A percentile compares a stretch with the other conserved stretches of the same genome.
Conservation (phyloP, 2,113 vertebrate genomes). For the Pedetes capensis region DNA sequence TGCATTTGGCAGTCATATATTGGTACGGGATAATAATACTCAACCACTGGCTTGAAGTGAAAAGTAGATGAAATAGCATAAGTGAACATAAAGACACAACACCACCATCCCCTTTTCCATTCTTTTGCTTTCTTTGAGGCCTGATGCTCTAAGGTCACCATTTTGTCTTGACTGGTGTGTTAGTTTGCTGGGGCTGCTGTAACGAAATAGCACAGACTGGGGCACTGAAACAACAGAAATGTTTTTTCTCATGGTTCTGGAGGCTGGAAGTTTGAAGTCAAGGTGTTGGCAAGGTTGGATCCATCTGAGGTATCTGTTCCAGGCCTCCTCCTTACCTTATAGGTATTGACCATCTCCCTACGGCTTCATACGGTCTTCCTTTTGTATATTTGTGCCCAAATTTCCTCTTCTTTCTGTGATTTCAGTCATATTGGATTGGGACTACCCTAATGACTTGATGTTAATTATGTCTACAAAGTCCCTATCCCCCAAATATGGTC, state of each 20-base stretch:
- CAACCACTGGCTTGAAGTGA: not conserved
- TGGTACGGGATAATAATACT: not conserved
- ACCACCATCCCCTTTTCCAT: not conserved
- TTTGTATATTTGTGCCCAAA: not conserved
- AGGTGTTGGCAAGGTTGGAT: not conserved
- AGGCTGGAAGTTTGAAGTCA: not conserved
- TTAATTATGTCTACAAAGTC: conserved; percentile 8
- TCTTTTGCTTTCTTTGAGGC: not conserved
- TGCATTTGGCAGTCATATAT: not conserved
- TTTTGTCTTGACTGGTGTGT: not conserved
- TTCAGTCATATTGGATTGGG: not conserved
- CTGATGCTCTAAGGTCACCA: not conserved
- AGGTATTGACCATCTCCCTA: rapidly evolving
- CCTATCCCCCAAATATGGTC: not conserved
- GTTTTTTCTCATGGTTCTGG: not conserved
- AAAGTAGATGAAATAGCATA: not conserved
- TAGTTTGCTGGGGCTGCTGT: not conserved
- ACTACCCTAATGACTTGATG: not conserved
- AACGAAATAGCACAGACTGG: too few species aligned
- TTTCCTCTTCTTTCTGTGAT: not conserved
- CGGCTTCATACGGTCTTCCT: not conserved
- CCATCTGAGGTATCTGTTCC: rapidly evolving
- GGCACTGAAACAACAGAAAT: not conserved
- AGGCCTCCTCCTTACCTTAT: not conserved
- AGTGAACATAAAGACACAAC: not conserved